Percentiles rank a stretch among this genome's conserved stretches.
Conservation (phyloP, 2,113 vertebrate species). For the Anser brachyrhynchus region DNA sequence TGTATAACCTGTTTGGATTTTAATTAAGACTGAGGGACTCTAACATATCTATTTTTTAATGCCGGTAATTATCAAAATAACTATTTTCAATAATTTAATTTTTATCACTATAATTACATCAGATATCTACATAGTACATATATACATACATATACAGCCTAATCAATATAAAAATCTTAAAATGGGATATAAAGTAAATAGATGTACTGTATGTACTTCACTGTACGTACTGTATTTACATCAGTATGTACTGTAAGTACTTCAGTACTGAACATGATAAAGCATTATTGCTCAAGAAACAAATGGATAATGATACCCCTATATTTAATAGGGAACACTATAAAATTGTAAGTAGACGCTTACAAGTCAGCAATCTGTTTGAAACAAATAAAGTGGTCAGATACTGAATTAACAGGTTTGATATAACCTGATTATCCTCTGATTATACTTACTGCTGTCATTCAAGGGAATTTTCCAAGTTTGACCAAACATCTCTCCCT, state of each 20-base stretch:
- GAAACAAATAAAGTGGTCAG: not conserved
- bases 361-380: not conserved
- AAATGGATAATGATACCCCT: not conserved
- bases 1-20: not conserved
- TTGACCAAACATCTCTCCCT: not conserved
- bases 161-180: not conserved
- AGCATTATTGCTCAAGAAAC: not conserved
- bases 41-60: not conserved
- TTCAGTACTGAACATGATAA: not conserved
- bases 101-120: not conserved
- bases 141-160: not conserved
- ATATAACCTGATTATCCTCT: not conserved
- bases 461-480: not conserved
- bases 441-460: not conserved
- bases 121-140: not conserved
- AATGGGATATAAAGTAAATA: not conserved
- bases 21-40: not conserved
- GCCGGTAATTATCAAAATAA: not conserved
- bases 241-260: not conserved
- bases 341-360: not conserved
- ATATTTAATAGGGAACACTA: not conserved
- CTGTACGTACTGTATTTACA: not conserved
- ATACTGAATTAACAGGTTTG: not conserved
- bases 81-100: not conserved
- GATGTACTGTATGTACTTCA: not conserved